Percentiles rank a stretch among this genome's conserved stretches.
Evolutionary conservation across 2,888 invertebrate genomes (phyloP).

Genomic region (Bimastos eiseni): DNA sequence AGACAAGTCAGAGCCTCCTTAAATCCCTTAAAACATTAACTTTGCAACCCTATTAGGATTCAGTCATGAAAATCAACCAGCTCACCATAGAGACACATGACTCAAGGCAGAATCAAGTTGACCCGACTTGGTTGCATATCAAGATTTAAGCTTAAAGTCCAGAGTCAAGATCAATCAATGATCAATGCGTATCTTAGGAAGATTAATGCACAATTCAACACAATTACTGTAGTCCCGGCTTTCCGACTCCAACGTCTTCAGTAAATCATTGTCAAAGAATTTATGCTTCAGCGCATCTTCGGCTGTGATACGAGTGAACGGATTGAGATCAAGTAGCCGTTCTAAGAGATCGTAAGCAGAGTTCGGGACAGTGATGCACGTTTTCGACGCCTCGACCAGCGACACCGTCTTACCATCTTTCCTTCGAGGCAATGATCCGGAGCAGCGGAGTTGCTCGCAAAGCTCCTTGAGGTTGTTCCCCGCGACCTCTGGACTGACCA

Average conservation of each 20-base stretch:
- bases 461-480: constrained; percentile 59
- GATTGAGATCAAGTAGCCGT: constrained; percentile 77
- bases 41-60: not conserved
- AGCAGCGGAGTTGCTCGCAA: constrained; percentile 57
- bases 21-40: not conserved
- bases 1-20: not conserved
- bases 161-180: no score
- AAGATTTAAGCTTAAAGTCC: not conserved
- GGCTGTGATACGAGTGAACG: constrained; percentile 75
- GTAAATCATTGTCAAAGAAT: constrained; percentile 62
- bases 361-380: constrained; percentile 29
- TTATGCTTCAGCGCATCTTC: constrained; percentile 76
- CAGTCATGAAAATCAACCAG: not conserved
- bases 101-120: not conserved
- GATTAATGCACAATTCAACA: not conserved
- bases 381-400: not conserved
- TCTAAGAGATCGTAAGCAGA: constrained; percentile 74
- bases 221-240: not conserved
- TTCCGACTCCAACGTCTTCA: not conserved
- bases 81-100: not conserved
- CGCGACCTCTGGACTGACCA: constrained; percentile 48
- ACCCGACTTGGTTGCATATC: not conserved
- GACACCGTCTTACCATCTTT: not conserved
- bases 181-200: not conserved
- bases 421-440: not conserved